Evolutionary conservation across 2,797 vertebrate species (phyloP).

Genomic region (Hyperoplus immaculatus): DNA sequence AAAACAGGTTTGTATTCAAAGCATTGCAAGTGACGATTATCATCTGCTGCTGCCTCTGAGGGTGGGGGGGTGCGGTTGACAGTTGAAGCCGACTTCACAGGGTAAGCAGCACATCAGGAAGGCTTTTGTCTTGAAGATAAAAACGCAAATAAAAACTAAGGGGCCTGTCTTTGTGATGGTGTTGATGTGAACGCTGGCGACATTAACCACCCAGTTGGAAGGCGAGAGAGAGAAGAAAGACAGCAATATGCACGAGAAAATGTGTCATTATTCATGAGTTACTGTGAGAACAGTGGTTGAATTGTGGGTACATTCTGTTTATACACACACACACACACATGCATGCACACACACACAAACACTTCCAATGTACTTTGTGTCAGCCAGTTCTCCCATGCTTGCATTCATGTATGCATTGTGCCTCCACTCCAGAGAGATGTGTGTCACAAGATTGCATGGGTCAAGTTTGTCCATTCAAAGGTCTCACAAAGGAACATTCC

Average conservation of each 20-base stretch:
- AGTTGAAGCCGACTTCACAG: constrained; percentile 53
- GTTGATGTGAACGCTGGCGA: constrained; percentile 46
- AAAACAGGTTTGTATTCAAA: constrained; percentile 66
- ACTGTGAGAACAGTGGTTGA: constrained; percentile 15
- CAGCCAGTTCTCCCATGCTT: background rate
- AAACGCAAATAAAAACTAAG: constrained; percentile 43
- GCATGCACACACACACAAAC: no score
- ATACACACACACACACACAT: background rate
- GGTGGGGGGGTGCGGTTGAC: constrained; percentile 56
- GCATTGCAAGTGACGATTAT: constrained; percentile 49
- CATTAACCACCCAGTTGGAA: constrained; percentile 41
- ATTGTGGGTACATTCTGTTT: constrained; percentile 12
- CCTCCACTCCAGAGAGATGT: constrained; percentile 34
- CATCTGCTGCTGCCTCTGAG: constrained; percentile 17
- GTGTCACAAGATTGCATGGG: constrained; percentile 57
- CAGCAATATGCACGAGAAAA: constrained; percentile 1
- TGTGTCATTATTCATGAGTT: constrained; percentile 37
- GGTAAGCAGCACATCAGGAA: constrained; percentile 58
- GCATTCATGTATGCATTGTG: constrained; percentile 5
- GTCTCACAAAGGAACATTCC: constrained; percentile 65
- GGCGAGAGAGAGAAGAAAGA: constrained; percentile 7
- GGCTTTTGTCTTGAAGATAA: constrained; percentile 74
- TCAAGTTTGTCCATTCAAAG: constrained; percentile 70
- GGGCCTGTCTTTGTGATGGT: constrained; percentile 51
- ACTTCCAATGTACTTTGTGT: constrained; percentile 13